phyloP scores from a whole-genome alignment of 2,888 invertebrate species.

The Heliconius erato region DNA sequence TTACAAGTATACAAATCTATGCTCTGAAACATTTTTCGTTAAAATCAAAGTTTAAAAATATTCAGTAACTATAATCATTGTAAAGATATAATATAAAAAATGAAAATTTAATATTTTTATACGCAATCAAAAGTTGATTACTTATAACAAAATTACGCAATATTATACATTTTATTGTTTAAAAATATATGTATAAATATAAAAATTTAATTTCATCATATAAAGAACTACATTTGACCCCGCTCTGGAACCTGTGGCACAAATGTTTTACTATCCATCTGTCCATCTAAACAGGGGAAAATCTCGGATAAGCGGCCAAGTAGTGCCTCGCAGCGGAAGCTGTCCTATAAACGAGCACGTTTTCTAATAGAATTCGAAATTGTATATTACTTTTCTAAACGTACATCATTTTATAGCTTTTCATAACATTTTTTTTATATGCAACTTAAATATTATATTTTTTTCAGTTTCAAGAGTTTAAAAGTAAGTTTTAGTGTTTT shows the following conservation, averaged over 20 bases:
- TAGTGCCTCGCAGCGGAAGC: slow-evolving; percentile 50
- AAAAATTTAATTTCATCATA: slow-evolving; percentile 9
- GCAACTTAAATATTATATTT: slow-evolving; percentile 33
- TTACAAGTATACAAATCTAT: no score
- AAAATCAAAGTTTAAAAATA: neutral
- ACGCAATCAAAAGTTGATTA: no score
- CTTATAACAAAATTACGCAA: no score
- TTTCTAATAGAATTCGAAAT: slow-evolving; percentile 55
- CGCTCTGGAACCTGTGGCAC: slow-evolving; percentile 34
- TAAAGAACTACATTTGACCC: slow-evolving; percentile 8
- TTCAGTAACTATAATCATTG: neutral
- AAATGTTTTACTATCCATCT: slow-evolving; percentile 40
- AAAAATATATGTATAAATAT: no score
- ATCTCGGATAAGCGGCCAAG: slow-evolving; percentile 50
- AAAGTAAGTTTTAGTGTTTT: neutral
- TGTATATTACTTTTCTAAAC: slow-evolving; percentile 52
- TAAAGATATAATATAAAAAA: neutral
- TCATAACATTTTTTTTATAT: slow-evolving; percentile 52
- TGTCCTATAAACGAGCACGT: slow-evolving; percentile 53
- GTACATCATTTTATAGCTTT: slow-evolving; percentile 57
- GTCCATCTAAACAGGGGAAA: slow-evolving; percentile 46
- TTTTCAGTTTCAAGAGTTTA: neutral
- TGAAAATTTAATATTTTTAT: neutral
- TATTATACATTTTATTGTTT: no score
- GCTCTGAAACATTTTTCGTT: no score